phyloP scores from a whole-genome alignment of 2,888 invertebrate species.

The Autographa pulchrina region DNA sequence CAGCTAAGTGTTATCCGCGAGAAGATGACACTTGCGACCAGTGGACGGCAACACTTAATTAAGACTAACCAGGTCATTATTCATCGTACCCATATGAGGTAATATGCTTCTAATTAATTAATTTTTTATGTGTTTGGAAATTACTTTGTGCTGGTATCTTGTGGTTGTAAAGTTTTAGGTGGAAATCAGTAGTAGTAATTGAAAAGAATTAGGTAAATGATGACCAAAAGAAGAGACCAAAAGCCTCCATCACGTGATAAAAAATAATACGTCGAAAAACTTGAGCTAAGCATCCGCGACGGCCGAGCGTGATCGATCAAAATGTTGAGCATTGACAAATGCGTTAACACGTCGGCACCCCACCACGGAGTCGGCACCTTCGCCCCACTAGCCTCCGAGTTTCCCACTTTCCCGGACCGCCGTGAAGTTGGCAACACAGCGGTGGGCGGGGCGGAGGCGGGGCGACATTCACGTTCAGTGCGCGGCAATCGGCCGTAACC shows the following conservation, averaged over 20 bases:
- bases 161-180: background rate
- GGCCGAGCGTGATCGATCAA: constrained; percentile 65
- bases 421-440: constrained; percentile 77
- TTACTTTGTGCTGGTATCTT: background rate
- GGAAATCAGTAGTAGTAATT: background rate
- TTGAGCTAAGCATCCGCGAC: constrained; percentile 34
- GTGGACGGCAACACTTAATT: background rate
- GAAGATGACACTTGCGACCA: constrained; percentile 2
- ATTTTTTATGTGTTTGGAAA: background rate
- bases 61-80: background rate
- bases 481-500: constrained; percentile 63
- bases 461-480: constrained; percentile 72
- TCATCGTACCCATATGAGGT: constrained; percentile 1
- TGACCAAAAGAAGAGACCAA: constrained; percentile 19
- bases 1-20: background rate
- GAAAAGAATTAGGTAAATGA: background rate
- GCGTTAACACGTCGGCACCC: constrained; percentile 66
- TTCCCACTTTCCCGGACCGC: constrained; percentile 84
- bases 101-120: background rate
- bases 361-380: constrained; percentile 73
- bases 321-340: constrained; percentile 65
- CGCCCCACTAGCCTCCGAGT: constrained; percentile 76
- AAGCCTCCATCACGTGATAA: constrained; percentile 38
- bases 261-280: constrained; percentile 39
- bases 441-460: constrained; percentile 82